These are phyloP conservation scores for Pedionomus torquatus DNA, from an alignment of 2,113 vertebrate genomes.

Conservation along the genomic window DNA sequence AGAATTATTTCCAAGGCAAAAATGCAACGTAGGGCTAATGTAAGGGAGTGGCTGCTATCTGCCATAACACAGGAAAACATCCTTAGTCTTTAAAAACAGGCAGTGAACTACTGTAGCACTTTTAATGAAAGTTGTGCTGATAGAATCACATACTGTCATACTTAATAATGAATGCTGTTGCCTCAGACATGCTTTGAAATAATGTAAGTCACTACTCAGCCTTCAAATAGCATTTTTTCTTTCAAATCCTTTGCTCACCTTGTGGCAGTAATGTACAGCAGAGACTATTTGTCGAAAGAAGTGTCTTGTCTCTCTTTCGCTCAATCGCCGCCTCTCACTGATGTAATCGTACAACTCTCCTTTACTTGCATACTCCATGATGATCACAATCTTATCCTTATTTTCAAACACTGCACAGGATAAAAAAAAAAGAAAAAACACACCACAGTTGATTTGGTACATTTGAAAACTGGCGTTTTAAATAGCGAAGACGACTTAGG, in stretches of 20 bases:
- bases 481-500: not conserved
- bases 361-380: constrained; percentile 95
- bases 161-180: not conserved
- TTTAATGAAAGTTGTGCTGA: not conserved
- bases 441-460: not conserved
- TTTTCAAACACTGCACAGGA: constrained; percentile 92
- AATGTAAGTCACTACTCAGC: not conserved
- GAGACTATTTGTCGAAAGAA: constrained; percentile 98
- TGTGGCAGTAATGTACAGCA: constrained; percentile 96
- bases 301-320: constrained; percentile 91
- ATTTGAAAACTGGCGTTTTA: not conserved
- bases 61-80: not conserved
- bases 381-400: constrained; percentile 98
- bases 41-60: not conserved
- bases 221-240: not conserved
- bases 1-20: not conserved
- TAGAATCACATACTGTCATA: not conserved
- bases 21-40: not conserved
- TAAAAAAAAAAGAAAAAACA: not conserved
- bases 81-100: not conserved
- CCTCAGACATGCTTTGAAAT: constrained; percentile 25
- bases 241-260: constrained; percentile 76
- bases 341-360: constrained; percentile 98
- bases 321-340: constrained; percentile 90
- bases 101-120: not conserved